Evolutionary conservation across 2,888 invertebrate species (phyloP).

Genomic region (Platycheirus rosarum): DNA sequence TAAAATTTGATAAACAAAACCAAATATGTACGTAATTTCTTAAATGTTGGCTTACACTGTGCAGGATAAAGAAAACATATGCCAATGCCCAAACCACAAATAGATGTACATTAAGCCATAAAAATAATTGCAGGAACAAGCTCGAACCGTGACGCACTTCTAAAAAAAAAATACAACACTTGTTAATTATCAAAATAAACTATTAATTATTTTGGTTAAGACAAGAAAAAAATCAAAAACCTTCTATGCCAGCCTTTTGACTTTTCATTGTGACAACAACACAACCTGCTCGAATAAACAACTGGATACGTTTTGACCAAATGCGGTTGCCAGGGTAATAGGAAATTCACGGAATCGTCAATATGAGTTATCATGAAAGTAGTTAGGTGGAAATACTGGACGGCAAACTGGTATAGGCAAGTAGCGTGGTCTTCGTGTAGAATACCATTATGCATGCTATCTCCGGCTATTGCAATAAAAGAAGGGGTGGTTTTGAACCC

Average conservation of each 20-base stretch:
- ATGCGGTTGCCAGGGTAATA: constrained; percentile 58
- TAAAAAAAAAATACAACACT: constrained; percentile 71
- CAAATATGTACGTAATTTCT: constrained; percentile 80
- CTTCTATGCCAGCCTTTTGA: constrained; percentile 63
- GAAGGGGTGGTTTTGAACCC: constrained; percentile 21
- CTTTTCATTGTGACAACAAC: constrained; percentile 57
- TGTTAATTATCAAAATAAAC: neutral
- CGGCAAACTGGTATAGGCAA: neutral
- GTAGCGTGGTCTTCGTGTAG: constrained; percentile 36
- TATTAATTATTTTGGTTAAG: neutral
- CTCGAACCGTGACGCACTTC: constrained; percentile 80
- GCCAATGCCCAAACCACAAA: constrained; percentile 87
- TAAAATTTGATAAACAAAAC: constrained; percentile 6
- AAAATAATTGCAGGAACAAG: constrained; percentile 91
- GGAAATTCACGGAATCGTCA: constrained; percentile 1
- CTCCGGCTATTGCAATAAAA: constrained; percentile 6
- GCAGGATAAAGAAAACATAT: constrained; percentile 78
- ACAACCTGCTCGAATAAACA: constrained; percentile 52
- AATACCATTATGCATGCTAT: constrained; percentile 47
- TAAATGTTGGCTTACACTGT: constrained; percentile 78
- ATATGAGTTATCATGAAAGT: neutral
- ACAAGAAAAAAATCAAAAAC: constrained; percentile 36
- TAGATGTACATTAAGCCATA: constrained; percentile 91
- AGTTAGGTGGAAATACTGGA: constrained; percentile 38
- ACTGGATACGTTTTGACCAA: constrained; percentile 55